Conservation (phyloP, 2,797 vertebrate genomes). For the Esox masquinongy region DNA sequence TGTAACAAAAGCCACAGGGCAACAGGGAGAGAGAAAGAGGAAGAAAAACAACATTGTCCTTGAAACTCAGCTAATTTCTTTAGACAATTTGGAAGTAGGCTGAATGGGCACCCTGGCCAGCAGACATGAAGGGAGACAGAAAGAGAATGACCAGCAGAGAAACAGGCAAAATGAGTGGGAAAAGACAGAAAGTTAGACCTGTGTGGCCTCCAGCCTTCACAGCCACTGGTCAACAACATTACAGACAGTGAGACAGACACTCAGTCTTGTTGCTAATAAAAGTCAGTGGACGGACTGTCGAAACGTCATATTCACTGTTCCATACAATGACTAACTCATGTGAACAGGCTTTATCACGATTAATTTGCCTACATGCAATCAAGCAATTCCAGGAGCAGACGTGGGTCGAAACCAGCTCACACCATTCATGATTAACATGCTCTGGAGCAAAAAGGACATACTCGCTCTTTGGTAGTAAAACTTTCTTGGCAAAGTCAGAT, state of each 20-base stretch:
- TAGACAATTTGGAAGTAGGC: background rate
- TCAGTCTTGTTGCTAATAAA: background rate
- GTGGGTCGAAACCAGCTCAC: background rate
- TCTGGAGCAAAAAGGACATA: background rate
- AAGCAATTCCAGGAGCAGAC: background rate
- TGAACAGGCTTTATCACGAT: background rate
- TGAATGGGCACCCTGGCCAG: background rate
- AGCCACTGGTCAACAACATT: constrained; percentile 59
- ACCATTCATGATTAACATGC: background rate
- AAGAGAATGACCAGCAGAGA: too few species aligned
- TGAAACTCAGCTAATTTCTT: background rate
- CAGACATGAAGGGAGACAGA: too few species aligned
- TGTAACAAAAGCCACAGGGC: background rate
- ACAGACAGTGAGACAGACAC: background rate
- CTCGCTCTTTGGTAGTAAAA: background rate
- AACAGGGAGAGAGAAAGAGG: background rate
- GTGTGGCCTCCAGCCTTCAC: constrained; percentile 23
- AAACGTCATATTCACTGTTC: too few species aligned
- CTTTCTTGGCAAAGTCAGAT: background rate
- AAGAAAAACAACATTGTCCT: background rate
- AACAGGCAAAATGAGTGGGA: too few species aligned
- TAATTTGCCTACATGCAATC: background rate
- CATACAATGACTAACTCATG: background rate
- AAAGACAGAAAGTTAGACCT: background rate
- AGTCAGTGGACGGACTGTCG: too few species aligned